A percentile compares a stretch with the other conserved stretches of the same genome.
These are phyloP conservation scores for Streptopelia turtur DNA, from an alignment of 2,797 vertebrate genomes.

Conservation along the genomic window DNA sequence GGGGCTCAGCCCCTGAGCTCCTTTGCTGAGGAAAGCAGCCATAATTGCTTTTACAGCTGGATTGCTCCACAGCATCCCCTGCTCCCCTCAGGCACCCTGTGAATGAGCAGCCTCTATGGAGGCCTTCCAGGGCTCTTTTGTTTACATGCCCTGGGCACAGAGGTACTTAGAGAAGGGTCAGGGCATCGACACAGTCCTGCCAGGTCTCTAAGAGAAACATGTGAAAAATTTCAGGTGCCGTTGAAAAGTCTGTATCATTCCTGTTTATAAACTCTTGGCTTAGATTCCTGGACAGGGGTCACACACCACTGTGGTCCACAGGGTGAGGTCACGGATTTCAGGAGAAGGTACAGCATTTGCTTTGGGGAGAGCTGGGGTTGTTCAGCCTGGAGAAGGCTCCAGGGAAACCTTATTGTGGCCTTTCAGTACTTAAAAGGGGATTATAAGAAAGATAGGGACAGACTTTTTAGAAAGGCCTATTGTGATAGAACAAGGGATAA, in stretches of 20 bases:
- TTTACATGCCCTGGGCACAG: background rate
- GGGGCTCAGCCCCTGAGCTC: background rate
- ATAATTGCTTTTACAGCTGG: constrained; percentile 44
- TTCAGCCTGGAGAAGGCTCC: no score
- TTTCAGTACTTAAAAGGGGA: no score
- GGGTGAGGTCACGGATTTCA: background rate
- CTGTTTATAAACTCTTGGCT: background rate
- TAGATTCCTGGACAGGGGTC: background rate
- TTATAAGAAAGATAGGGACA: no score
- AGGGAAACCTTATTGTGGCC: no score
- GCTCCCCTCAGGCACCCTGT: background rate
- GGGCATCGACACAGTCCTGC: background rate
- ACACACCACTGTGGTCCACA: background rate
- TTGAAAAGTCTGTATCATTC: background rate
- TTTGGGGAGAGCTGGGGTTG: background rate
- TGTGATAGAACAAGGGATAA: no score
- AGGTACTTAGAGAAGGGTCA: background rate
- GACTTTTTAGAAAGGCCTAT: no score
- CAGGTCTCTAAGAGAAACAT: background rate
- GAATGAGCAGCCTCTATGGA: background rate
- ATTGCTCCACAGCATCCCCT: background rate
- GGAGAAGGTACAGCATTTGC: background rate
- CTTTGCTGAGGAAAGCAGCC: background rate
- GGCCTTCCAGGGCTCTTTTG: background rate
- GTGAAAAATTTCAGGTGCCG: background rate